Percentiles rank a stretch among this genome's conserved stretches.
These are phyloP conservation scores for Pandemis heparana DNA, from an alignment of 2,888 invertebrate genomes.

Conservation along the genomic window DNA sequence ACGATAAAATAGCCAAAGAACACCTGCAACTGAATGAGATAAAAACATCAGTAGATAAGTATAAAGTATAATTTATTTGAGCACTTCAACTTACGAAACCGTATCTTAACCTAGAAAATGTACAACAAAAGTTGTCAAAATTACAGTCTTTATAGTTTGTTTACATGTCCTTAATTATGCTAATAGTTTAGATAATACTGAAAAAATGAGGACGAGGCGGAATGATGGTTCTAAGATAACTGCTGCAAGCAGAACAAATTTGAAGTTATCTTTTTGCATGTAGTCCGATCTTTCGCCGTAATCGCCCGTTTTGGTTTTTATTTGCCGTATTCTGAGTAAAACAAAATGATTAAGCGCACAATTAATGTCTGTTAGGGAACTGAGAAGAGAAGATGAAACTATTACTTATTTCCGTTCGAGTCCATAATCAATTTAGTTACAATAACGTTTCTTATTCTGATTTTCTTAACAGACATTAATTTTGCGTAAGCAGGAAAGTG, in stretches of 20 bases:
- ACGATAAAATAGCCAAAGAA: constrained; percentile 7
- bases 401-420: too few species aligned
- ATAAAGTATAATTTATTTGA: constrained; percentile 43
- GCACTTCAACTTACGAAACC: constrained; percentile 38
- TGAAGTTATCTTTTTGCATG: not conserved
- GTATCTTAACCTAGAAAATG: constrained; percentile 35
- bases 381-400: too few species aligned
- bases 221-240: constrained; percentile 22
- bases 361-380: too few species aligned
- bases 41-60: constrained; percentile 24
- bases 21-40: constrained; percentile 23
- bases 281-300: not conserved
- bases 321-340: not conserved
- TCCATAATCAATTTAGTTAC: too few species aligned
- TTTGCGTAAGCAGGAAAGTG: too few species aligned
- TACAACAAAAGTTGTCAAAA: constrained; percentile 38
- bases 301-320: not conserved
- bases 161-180: constrained; percentile 30
- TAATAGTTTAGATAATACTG: constrained; percentile 41
- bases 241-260: constrained; percentile 5
- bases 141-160: constrained; percentile 39
- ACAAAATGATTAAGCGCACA: not conserved
- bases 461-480: too few species aligned
- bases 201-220: constrained; percentile 30
- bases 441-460: too few species aligned